Evolutionary conservation across 1,140 invertebrate genomes (phyloP), one percentile per base, ranked within the genome.

Genomic region (Pogonomyrmex californicus): DNA sequence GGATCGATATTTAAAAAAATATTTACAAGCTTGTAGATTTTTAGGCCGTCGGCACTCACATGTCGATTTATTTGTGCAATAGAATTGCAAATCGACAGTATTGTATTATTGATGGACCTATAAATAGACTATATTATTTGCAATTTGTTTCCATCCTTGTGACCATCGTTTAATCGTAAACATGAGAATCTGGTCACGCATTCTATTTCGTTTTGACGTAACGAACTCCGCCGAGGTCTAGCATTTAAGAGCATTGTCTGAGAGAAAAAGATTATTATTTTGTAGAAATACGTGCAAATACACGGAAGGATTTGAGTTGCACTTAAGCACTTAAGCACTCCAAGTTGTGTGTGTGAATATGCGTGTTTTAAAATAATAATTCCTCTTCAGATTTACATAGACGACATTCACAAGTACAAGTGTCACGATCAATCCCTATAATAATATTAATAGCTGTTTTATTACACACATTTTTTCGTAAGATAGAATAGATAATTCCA

Each of bases 81-180:
- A 41, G 66, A 83, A 83, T 83, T 83, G 79, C 44, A 83, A 83
- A 83, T 83, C 33, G 44, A n/a, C 78, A 44, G 23, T 23, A 17
- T 44, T 62, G 49, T n/a, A 58, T 70, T 70, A 56, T 30, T 44
- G 49, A 44, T 36, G n/a, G 38, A 71, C 10, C 10, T 14, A 14
- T 65, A 58, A 79, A 70, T 60, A 44, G 54, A 73, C 6, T 49
- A n/a, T 75, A 62, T 30, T 83, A 75, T 83, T 60, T 47, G 9
- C 10, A 60, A 41, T 12, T 49, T 30, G 0, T 82, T 82, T 47
- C 54, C 30, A 47, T 68, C 6, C n/a, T 44, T 44, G n/a, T 23
- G 79, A 75, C 33, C 30, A 30, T 33, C 30, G 54, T 49, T 75
- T 83, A 71, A 82, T 82, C 54, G 5, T 71, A 75, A 83, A 83